phyloP scores from a whole-genome alignment of 2,797 vertebrate genomes.

The Mormyrus proboscirostris region DNA sequence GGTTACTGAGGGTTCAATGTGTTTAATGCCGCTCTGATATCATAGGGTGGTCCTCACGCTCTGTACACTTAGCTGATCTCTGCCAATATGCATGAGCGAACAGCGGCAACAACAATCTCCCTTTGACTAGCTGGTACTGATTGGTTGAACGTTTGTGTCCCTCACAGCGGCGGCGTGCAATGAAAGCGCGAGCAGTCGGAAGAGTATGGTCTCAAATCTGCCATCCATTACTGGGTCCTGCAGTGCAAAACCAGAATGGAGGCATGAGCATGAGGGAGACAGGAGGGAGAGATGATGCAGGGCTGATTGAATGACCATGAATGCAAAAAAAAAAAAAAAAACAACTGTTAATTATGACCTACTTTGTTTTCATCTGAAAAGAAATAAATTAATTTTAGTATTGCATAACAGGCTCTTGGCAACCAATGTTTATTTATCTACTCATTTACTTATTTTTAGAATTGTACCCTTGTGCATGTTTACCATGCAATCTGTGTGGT shows the following conservation, averaged over 20 bases:
- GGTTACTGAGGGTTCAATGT: background rate
- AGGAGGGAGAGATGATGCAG: background rate
- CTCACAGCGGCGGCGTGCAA: background rate
- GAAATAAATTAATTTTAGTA: conserved; percentile 19
- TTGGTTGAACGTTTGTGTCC: background rate
- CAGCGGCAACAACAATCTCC: background rate
- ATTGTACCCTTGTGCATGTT: conserved; percentile 64
- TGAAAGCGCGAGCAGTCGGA: background rate
- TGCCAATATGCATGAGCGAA: background rate
- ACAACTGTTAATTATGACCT: conserved; percentile 11
- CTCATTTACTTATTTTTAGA: conserved; percentile 52
- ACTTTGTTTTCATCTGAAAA: conserved; percentile 17
- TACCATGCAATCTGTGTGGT: conserved; percentile 60
- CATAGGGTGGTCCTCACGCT: background rate
- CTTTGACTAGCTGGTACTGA: background rate
- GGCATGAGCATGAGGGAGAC: background rate
- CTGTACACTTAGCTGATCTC: background rate
- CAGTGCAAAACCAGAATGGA: background rate
- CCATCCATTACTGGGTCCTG: background rate
- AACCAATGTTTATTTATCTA: conserved; percentile 55
- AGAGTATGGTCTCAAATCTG: background rate
- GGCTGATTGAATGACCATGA: conserved; percentile 5
- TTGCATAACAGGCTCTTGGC: conserved; percentile 44
- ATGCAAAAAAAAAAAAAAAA: conserved; percentile 1
- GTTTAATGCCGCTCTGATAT: background rate